A percentile compares a stretch with the other conserved stretches of the same genome.
phyloP scores from a whole-genome alignment of 2,797 vertebrate species.

The Thunnus albacares region DNA sequence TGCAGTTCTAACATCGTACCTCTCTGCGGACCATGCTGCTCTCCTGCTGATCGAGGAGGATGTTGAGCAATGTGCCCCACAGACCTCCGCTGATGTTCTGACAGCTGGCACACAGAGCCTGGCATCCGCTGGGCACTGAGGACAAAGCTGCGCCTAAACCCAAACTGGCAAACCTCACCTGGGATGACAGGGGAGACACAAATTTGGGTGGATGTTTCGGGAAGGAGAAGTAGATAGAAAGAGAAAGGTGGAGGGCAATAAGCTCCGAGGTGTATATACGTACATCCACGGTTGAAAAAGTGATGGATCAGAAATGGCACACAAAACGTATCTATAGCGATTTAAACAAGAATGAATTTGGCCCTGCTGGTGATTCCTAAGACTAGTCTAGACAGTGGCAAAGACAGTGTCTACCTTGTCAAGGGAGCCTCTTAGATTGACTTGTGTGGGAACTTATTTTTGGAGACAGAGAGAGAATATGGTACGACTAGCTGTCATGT shows the following conservation, averaged over 20 bases:
- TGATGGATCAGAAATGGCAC: slow-evolving; percentile 5
- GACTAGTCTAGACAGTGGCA: slow-evolving; percentile 8
- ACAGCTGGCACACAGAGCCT: slow-evolving; percentile 93
- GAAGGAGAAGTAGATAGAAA: neutral
- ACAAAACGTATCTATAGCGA: neutral
- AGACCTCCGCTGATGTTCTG: slow-evolving; percentile 98
- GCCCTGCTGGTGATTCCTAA: neutral
- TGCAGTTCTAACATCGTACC: slow-evolving; percentile 81
- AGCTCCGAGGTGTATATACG: neutral
- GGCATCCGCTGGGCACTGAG: slow-evolving; percentile 89
- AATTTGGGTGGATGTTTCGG: neutral
- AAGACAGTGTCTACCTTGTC: slow-evolving; percentile 35
- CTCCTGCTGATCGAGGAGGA: slow-evolving; percentile 94
- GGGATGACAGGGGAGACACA: slow-evolving; percentile 19
- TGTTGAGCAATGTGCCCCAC: slow-evolving; percentile 96
- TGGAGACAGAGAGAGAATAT: slow-evolving; percentile 42
- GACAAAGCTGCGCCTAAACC: slow-evolving; percentile 94
- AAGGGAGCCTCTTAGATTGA: slow-evolving; percentile 44
- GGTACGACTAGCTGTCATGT: slow-evolving; percentile 49
- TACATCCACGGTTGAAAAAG: neutral
- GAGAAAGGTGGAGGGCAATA: neutral
- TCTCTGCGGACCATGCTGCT: slow-evolving; percentile 97
- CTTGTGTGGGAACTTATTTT: slow-evolving; percentile 56
- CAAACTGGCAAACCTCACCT: slow-evolving; percentile 97
- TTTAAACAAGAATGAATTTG: slow-evolving; percentile 3